These are phyloP conservation scores for Abscondita cerata DNA, from an alignment of 2,888 invertebrate genomes.

Conservation along the genomic window DNA sequence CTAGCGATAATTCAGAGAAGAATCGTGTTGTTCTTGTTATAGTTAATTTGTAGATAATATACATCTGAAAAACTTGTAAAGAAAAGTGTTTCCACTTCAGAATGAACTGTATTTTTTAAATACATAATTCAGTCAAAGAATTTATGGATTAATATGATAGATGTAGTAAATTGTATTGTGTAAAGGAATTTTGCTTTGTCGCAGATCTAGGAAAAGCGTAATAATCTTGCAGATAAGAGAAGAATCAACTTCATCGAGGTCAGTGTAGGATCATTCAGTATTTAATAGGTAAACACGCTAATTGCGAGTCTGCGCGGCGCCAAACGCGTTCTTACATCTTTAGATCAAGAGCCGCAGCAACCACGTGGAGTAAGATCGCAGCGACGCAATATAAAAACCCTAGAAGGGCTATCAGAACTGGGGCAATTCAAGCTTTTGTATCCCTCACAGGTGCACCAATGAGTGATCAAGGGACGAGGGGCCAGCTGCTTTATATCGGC, in stretches of 20 bases:
- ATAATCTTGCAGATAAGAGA: no score
- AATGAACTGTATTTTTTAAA: no score
- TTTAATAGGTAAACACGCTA: slow-evolving; percentile 48
- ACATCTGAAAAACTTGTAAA: no score
- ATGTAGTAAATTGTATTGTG: no score
- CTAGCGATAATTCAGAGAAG: no score
- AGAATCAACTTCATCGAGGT: slow-evolving; percentile 39
- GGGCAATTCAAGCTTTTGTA: slow-evolving; percentile 49
- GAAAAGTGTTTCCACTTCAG: no score
- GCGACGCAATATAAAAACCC: slow-evolving; percentile 36
- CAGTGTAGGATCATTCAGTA: slow-evolving; percentile 45
- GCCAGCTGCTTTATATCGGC: slow-evolving; percentile 47
- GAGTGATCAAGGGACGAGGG: slow-evolving; percentile 38
- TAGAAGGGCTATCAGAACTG: slow-evolving; percentile 48
- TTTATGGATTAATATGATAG: no score
- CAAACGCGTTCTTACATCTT: slow-evolving; percentile 41
- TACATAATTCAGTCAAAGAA: no score
- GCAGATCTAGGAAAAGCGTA: no score
- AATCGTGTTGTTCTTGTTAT: no score
- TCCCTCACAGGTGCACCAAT: slow-evolving; percentile 41
- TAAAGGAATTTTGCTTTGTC: no score
- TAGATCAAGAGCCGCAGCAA: slow-evolving; percentile 49
- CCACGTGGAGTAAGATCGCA: slow-evolving; percentile 49
- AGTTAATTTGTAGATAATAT: no score
- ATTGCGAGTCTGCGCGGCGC: slow-evolving; percentile 49